These are phyloP conservation scores for Heterotilapia buettikoferi DNA, from an alignment of 2,113 vertebrate genomes.

Conservation along the genomic window DNA sequence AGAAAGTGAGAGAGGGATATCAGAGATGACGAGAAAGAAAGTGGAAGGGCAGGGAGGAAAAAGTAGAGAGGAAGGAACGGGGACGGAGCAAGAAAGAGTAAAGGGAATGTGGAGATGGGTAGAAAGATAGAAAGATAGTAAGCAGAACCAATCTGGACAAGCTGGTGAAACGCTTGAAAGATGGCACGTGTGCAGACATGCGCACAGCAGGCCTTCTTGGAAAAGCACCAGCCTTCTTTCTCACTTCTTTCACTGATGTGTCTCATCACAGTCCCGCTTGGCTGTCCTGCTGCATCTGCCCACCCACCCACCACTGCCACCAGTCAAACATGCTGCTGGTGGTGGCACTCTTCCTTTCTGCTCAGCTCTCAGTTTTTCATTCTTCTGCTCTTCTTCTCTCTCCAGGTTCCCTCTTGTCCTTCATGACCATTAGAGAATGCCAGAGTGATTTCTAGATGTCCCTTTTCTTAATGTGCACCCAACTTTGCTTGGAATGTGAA, in stretches of 20 bases:
- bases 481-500: background rate
- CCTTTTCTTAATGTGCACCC: background rate
- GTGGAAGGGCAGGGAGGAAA: background rate
- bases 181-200: background rate
- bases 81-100: background rate
- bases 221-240: slow-evolving; percentile 37
- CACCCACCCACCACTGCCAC: background rate
- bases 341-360: background rate
- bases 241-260: background rate
- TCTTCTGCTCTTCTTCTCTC: background rate
- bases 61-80: background rate
- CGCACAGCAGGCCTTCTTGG: background rate
- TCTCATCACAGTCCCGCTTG: slow-evolving; percentile 14
- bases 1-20: background rate
- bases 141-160: background rate
- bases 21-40: background rate
- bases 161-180: background rate
- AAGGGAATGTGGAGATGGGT: background rate
- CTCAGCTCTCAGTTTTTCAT: background rate
- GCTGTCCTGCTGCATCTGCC: background rate
- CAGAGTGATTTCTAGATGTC: background rate
- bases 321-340: background rate
- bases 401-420: background rate
- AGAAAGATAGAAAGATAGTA: background rate
- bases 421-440: background rate